These are phyloP conservation scores for Agrotis clavis DNA, from an alignment of 2,888 invertebrate species.

Conservation along the genomic window DNA sequence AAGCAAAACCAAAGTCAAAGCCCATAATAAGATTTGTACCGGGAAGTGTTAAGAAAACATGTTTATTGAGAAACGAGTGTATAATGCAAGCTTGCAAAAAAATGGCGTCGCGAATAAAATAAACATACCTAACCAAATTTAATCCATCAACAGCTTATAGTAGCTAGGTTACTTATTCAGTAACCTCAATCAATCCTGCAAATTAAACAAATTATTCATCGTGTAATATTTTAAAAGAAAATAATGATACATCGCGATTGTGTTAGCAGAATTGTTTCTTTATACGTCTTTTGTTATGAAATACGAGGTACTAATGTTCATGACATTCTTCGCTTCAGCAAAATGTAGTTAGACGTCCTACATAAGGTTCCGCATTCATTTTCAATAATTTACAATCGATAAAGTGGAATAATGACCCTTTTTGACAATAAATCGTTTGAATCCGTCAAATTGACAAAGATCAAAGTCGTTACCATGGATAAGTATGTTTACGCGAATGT, in stretches of 20 bases:
- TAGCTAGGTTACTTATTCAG: slow-evolving; percentile 26
- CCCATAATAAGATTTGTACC: background rate
- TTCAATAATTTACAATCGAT: too few relatives aligned
- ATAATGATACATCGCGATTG: background rate
- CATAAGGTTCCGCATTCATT: slow-evolving; percentile 13
- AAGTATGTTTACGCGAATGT: too few relatives aligned
- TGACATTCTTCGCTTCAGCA: slow-evolving; percentile 2
- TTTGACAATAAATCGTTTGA: too few relatives aligned
- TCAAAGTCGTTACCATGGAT: too few relatives aligned
- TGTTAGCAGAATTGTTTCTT: slow-evolving; percentile 18
- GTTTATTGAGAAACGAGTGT: background rate
- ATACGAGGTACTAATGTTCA: slow-evolving; percentile 21
- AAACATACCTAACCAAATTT: background rate
- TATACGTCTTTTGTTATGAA: slow-evolving; percentile 14
- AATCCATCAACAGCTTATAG: slow-evolving; percentile 21
- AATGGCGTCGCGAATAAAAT: slow-evolving; percentile 14
- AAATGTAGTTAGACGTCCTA: background rate
- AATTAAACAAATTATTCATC: slow-evolving; percentile 10
- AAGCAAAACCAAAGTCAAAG: background rate
- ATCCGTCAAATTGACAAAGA: too few relatives aligned
- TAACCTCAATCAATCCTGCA: slow-evolving; percentile 22
- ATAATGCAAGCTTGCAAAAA: background rate
- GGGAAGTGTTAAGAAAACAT: background rate
- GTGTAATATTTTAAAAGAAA: background rate
- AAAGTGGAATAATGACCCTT: too few relatives aligned